Base-by-base conservation (phyloP, 2,888 invertebrate genomes). In the Aphidoletes aphidimyza region DNA sequence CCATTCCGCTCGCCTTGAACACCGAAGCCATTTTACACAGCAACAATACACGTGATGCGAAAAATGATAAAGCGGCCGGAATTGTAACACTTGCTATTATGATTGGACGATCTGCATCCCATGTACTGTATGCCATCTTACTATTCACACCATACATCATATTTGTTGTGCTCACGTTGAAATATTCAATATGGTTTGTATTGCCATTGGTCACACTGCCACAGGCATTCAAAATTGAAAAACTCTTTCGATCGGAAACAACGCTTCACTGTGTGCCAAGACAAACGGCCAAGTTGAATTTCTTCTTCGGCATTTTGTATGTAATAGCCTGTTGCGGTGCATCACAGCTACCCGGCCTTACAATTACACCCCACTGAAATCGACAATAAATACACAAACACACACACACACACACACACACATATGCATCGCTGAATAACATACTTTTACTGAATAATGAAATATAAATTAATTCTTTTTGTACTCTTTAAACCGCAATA, bases 1-100 rank as follows among this genome's bases (percentile, higher is more conserved):
- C 98, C 36, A 94, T 98, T 87, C 98, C 98, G 8, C 90, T 98
- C 86, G 98, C 98, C 14, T 90, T 98, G 34, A 98, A 97, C 88
- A 97, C 97, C 0, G 98, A 98, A 89, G 98, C 98, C 84, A 98
- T 98, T 88, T 91, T 98, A 85, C 98, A 98, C 89, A 96, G 97
- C 88, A 98, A 98, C 89, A 98, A 98, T 89, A 97, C 97, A 0
- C 92, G 98, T 86, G 98, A 98, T 90, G 92, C 96, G 87, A 96
- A 97, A 88, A 94, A 94, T 85, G 98, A 98, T 88, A 93, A 94
- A 86, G 93, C 93, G 89, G 98, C 96, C 83, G 97, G 97, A 86
- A 97, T 98, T 87, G 97, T 98, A 0, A 98, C 98, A 22, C 90
- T 98, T 87, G 97, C 98, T n/a, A 98, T 98, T 88, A 90, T 98